Evolutionary conservation across 2,797 vertebrate species (phyloP).

Genomic region (Heteromormyrus szaboi): DNA sequence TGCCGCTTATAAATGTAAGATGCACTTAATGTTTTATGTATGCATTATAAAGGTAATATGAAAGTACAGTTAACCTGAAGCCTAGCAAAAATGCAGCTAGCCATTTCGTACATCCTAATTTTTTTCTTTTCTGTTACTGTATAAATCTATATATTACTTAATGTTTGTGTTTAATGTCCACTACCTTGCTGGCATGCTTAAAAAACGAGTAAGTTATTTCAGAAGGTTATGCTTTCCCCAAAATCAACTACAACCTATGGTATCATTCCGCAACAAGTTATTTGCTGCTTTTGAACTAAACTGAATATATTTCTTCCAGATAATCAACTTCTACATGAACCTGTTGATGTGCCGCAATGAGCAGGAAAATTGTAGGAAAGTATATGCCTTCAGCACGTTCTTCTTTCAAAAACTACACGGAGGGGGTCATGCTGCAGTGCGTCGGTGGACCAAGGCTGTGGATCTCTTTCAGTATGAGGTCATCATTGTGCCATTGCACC

Average conservation of each 20-base stretch:
- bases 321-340: conserved; percentile 92
- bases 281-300: not conserved
- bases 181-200: not conserved
- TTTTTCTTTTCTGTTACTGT: not conserved
- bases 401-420: conserved; percentile 78
- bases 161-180: not conserved
- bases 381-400: conserved; percentile 86
- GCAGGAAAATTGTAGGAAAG: conserved; percentile 52
- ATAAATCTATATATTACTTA: not conserved
- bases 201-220: not conserved
- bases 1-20: not conserved
- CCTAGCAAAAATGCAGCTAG: not conserved
- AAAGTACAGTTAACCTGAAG: not conserved
- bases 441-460: conserved; percentile 82
- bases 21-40: not conserved
- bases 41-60: not conserved
- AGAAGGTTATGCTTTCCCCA: not conserved
- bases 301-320: conserved; percentile 44
- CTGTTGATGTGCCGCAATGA: conserved; percentile 74
- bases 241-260: not conserved
- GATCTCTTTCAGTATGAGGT: conserved; percentile 80
- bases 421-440: conserved; percentile 71
- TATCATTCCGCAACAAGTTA: not conserved
- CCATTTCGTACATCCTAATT: not conserved
- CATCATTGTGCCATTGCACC: conserved; percentile 80